Conservation (phyloP, 2,888 invertebrate genomes). For the Steromphala cineraria region DNA sequence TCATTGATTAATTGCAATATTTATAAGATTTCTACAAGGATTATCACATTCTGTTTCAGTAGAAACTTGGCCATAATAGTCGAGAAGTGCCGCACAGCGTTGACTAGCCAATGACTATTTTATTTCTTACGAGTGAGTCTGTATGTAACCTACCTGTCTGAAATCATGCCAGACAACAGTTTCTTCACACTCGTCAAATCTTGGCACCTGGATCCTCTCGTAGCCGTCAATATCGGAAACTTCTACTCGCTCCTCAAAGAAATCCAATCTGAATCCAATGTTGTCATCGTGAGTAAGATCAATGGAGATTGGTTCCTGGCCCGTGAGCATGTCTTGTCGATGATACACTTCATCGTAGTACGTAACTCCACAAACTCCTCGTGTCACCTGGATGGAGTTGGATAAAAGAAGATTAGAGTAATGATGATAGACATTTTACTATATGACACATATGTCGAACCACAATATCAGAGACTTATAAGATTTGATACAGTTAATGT, state of each 20-base stretch:
- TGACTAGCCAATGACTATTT: too few relatives aligned
- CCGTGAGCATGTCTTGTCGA: conserved; percentile 25
- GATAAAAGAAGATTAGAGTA: too few relatives aligned
- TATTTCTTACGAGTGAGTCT: too few relatives aligned
- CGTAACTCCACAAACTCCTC: conserved; percentile 84
- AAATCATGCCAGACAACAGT: conserved; percentile 96
- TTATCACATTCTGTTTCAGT: too few relatives aligned
- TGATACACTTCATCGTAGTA: conserved; percentile 72
- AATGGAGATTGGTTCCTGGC: not conserved
- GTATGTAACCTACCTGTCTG: conserved; percentile 79
- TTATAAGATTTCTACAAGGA: too few relatives aligned
- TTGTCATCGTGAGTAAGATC: conserved; percentile 8
- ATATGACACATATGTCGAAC: too few relatives aligned
- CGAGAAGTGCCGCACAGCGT: too few relatives aligned
- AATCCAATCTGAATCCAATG: conserved; percentile 54
- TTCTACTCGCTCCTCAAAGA: conserved; percentile 88
- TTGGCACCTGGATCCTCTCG: conserved; percentile 87
- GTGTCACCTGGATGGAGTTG: conserved; percentile 73
- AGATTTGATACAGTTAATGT: too few relatives aligned
- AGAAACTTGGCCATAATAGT: too few relatives aligned
- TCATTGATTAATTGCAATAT: too few relatives aligned
- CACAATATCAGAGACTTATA: too few relatives aligned
- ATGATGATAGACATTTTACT: too few relatives aligned
- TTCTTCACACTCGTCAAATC: conserved; percentile 85
- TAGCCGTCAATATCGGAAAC: conserved; percentile 82